Evolutionary conservation across 2,113 vertebrate genomes (phyloP).

Genomic region (Beaufortia kweichowensis): DNA sequence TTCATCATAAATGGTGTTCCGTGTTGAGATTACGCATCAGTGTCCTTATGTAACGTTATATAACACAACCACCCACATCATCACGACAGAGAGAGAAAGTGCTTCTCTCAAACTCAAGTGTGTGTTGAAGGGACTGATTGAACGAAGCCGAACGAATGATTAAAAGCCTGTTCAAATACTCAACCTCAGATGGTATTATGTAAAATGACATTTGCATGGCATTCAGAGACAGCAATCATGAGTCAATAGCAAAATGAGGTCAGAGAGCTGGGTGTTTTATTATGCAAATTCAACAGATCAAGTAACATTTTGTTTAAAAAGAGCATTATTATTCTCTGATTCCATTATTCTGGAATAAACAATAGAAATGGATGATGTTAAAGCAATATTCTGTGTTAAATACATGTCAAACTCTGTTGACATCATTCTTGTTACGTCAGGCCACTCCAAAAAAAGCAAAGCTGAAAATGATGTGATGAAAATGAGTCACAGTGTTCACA

Average conservation of each 20-base stretch:
- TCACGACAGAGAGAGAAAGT: not conserved
- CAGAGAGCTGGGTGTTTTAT: conserved; percentile 43
- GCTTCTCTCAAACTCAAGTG: conserved; percentile 10
- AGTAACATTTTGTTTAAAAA: conserved; percentile 65
- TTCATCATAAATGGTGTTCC: not conserved
- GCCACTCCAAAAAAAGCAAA: too few species aligned
- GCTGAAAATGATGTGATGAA: too few species aligned
- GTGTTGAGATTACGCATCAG: conserved; percentile 38
- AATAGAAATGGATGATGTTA: too few species aligned
- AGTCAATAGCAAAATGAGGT: conserved; percentile 37
- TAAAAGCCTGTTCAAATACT: not conserved
- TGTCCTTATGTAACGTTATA: conserved; percentile 62
- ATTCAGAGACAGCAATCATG: not conserved
- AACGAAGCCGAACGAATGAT: not conserved
- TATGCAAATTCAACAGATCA: conserved; percentile 59
- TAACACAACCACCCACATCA: conserved; percentile 54
- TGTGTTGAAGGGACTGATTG: not conserved
- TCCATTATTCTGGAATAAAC: too few species aligned
- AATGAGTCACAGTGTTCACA: too few species aligned
- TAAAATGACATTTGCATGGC: not conserved
- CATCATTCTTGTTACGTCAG: too few species aligned
- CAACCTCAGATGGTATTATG: not conserved
- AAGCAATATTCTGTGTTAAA: too few species aligned
- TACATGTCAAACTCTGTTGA: too few species aligned
- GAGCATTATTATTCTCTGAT: not conserved